Evolutionary conservation across 2,888 invertebrate genomes (phyloP), one percentile per base, ranked within the genome.

Genomic region (Tuberolachnus salignus): DNA sequence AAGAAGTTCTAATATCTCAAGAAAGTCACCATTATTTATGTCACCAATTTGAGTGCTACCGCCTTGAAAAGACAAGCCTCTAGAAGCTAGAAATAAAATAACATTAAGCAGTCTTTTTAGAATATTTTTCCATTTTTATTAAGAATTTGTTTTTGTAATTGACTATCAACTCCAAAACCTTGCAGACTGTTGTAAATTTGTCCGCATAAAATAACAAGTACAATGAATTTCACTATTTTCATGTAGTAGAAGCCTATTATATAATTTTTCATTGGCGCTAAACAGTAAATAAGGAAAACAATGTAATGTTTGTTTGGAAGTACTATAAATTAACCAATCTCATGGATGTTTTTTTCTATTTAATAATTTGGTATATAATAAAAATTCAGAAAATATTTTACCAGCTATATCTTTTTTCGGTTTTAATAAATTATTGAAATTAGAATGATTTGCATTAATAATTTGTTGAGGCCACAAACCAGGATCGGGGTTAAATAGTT

Each of bases 1-100:
- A 26, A 81, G 61, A 67, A 81, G 81, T 74, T 81, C 81, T 49
- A 81, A n/a, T n/a, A 80, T 67, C 2, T 75, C 80, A 13, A 81
- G 34, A 81, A 80, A 81, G 53, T 67, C 80, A 72, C 80, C 81
- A 80, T 80, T 81, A 21, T 63, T 55, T 23, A 70, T 34, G 13
- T 70, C 55, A 42, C 70, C 70, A 34, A 70, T 70, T 70, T 42
- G 42, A 19, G 51, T 55, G 34, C 49, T 69, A 21, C 34, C n/a
- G n/a, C n/a, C n/a, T n/a, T n/a, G n/a, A n/a, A n/a, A 34, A 34
- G 34, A 21, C 51, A 69, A 69, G 21, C 69, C 69, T 69, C 69
- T 69, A 34, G 69, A 69, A 34, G 14, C 49, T 13, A 70, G 55
- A 53, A 70, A 70, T 19, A 70, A 57, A 55, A n/a, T 70, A 3